Evolutionary conservation across 2,797 vertebrate species (phyloP).

Genomic region (Cossypha heuglini): DNA sequence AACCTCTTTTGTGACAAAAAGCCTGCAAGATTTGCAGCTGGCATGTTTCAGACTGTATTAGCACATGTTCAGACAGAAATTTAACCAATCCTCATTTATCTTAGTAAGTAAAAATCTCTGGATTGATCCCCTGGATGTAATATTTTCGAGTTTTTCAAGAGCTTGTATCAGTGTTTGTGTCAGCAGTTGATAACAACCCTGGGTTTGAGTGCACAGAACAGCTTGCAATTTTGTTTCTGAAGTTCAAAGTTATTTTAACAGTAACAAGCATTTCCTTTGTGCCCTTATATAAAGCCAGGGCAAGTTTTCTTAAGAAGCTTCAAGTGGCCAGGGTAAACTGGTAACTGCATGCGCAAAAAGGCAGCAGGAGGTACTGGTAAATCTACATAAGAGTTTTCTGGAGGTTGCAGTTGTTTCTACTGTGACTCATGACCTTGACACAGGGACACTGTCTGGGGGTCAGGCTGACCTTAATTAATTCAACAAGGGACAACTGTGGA

Average conservation of each 20-base stretch:
- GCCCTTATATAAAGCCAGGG: neutral
- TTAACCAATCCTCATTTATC: neutral
- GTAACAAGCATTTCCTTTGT: neutral
- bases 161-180: neutral
- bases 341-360: neutral
- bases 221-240: neutral
- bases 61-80: neutral
- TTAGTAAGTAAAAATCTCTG: neutral
- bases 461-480: neutral
- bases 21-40: neutral
- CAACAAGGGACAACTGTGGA: neutral
- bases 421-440: neutral
- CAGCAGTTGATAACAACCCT: neutral
- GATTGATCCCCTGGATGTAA: neutral
- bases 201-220: neutral
- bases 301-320: neutral
- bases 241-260: neutral
- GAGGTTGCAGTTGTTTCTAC: neutral
- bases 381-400: neutral
- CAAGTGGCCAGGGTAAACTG: neutral
- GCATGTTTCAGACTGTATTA: neutral
- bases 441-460: neutral
- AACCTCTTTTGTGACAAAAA: neutral
- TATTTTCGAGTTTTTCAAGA: neutral
- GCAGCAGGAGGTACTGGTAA: neutral